Conservation (phyloP, 2,888 invertebrate genomes). For the Pandemis cinnamomeana region DNA sequence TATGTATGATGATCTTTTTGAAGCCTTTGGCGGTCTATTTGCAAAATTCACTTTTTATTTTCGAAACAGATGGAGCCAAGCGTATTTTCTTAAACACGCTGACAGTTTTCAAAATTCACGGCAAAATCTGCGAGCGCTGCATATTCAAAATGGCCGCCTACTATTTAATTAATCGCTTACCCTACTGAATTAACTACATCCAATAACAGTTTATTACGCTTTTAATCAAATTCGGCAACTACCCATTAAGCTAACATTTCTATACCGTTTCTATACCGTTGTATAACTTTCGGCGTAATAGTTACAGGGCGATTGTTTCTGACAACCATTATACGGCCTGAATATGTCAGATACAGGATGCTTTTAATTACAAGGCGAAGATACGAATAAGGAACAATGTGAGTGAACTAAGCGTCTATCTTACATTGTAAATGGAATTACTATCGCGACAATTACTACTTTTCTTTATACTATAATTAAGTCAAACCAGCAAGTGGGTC, state of each 20-base stretch:
- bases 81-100: too few relatives aligned
- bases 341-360: slow-evolving; percentile 4
- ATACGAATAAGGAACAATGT: background rate
- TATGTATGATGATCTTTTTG: too few relatives aligned
- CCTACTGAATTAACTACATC: background rate
- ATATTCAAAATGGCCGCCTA: background rate
- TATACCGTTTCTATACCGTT: background rate
- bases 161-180: background rate
- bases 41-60: too few relatives aligned
- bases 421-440: too few relatives aligned
- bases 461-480: too few relatives aligned
- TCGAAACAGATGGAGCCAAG: too few relatives aligned
- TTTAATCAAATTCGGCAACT: background rate
- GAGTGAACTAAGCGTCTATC: background rate
- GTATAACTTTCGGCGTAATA: background rate
- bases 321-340: background rate
- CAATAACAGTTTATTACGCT: background rate
- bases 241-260: slow-evolving; percentile 3
- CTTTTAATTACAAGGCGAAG: background rate
- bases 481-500: too few relatives aligned
- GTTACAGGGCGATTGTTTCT: slow-evolving; percentile 1
- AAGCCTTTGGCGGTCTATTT: too few relatives aligned
- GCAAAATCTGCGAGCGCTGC: too few relatives aligned
- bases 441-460: too few relatives aligned
- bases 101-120: too few relatives aligned